Conservation (phyloP, 2,888 invertebrate species). For the Noctua janthe region DNA sequence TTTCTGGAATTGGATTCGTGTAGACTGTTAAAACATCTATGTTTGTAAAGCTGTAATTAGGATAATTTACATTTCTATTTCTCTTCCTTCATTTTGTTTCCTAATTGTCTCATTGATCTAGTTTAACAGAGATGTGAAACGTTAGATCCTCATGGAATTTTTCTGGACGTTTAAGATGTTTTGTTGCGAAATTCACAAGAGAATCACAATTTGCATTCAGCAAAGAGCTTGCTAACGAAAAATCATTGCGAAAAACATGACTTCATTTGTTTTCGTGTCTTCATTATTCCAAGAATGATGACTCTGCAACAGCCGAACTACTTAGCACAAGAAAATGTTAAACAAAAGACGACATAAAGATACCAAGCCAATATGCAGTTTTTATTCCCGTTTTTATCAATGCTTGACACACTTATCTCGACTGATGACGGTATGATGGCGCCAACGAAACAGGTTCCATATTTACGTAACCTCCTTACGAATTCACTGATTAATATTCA, state of each 20-base stretch:
- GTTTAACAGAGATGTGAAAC: no score
- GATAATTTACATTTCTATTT: slow-evolving; percentile 1
- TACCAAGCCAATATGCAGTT: slow-evolving; percentile 22
- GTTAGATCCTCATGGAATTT: background rate
- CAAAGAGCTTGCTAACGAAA: background rate
- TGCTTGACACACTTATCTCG: slow-evolving; percentile 43
- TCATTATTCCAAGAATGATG: slow-evolving; percentile 25
- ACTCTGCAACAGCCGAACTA: slow-evolving; percentile 18
- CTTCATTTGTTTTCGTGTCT: slow-evolving; percentile 19
- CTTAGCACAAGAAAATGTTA: slow-evolving; percentile 20
- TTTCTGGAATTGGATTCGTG: slow-evolving; percentile 28
- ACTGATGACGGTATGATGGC: slow-evolving; percentile 46
- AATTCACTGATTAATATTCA: slow-evolving; percentile 57
- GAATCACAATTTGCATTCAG: background rate
- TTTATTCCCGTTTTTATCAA: slow-evolving; percentile 23
- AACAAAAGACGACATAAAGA: slow-evolving; percentile 34
- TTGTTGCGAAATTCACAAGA: background rate
- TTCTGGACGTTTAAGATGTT: background rate
- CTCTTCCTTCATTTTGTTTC: background rate
- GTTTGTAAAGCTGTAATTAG: background rate
- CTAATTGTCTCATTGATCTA: background rate
- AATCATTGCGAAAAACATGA: background rate
- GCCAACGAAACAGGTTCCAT: slow-evolving; percentile 59
- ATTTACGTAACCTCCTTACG: slow-evolving; percentile 54
- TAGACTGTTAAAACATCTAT: background rate